Base-by-base conservation (phyloP, 1,140 invertebrate genomes). In the Cryptotermes secundus region DNA sequence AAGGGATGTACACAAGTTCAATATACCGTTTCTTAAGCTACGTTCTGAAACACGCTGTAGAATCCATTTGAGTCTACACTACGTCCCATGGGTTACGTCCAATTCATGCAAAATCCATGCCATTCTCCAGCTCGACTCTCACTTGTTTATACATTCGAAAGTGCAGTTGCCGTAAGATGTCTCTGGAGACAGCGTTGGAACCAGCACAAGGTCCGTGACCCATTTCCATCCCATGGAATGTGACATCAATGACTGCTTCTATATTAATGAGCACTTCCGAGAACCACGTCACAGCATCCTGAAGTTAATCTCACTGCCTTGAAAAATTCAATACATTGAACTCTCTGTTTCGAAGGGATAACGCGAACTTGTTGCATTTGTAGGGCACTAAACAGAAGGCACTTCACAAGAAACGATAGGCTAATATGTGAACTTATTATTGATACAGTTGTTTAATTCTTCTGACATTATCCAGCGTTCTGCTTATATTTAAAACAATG, bases 91-190 rank as follows among this genome's bases (percentile, higher is more conserved):
- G 45, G 14, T 26, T 10, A 1, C 0, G 6, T 72, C n/a, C 59
- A 31, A 72, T n/a, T 72, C 59, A 72, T 72, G 59, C 59, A 72
- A 72, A 72, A 72, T 72, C 59, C n/a, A 72, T 31, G 59, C 59
- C 59, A 72, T 3, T 14, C 4, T 65, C n/a, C 59, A 19, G 16
- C 45, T 49, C 14, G 14, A 49, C 0, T 19, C 45, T n/a, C 7
- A n/a, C 59, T 72, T 3, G 38, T 38, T 4, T 19, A 59, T 3
- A 3, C 53, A 10, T 59, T 16, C 4, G 26, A 72, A n/a, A 1
- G 59, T 14, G 59, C 1, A 72, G 59, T 3, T 72, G 4, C 59
- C 9, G 0, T 59, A 72, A 72, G 26, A 14, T 31, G 59, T 72
- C 59, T 14, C 59, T 10, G 31, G 59, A n/a, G 59, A 72, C 14